Evolutionary conservation across 2,113 vertebrate species (phyloP), one percentile per base, ranked within the genome.

Genomic region (Polypterus senegalus): DNA sequence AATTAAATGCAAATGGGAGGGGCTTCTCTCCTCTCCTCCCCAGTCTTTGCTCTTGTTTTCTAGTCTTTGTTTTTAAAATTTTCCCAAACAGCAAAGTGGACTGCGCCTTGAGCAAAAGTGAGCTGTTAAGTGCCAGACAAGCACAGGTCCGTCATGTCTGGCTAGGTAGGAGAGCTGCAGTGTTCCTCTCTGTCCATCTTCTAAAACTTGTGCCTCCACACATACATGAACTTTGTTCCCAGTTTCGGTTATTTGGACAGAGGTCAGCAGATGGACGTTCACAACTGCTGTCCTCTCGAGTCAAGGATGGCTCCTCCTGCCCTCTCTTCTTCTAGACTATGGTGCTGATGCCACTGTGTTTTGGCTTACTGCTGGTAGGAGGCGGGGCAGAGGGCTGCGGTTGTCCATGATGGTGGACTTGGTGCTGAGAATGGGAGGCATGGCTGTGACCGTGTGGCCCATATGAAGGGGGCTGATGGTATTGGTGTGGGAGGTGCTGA

Each of bases 271-370:
- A 27, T 27, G 27, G 27, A 27, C 27, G 27, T 2, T 27, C 27
- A 27, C 27, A 27, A 27, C 27, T 27, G 27, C 27, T 27, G 27
- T 2, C 27, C 27, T 27, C 27, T 27, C 27, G 2, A 27, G 27
- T 27, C 27, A 27, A 27, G 27, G 27, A 27, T 27, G 27, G 27
- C 27, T 27, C 27, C 27, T 27, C 27, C 27, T 27, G 27, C 27
- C 27, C 27, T 27, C 27, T 27, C 27, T 27, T 27, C 9, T 54
- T 62, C 79, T 73, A 98, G 76, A 98, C 94, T 72, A 97, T 84
- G 43, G 94, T 98, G 81, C 93, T 98, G 83, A 98, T 97, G 74
- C 93, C 94, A 0, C 92, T 97, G 84, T 96, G 90, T 71, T 97
- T 97, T 79, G 90, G 80, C 81, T 98, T 98, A 67, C 86, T 76